Conservation (phyloP, 2,113 vertebrate species). For the Protobothrops flavoviridis region DNA sequence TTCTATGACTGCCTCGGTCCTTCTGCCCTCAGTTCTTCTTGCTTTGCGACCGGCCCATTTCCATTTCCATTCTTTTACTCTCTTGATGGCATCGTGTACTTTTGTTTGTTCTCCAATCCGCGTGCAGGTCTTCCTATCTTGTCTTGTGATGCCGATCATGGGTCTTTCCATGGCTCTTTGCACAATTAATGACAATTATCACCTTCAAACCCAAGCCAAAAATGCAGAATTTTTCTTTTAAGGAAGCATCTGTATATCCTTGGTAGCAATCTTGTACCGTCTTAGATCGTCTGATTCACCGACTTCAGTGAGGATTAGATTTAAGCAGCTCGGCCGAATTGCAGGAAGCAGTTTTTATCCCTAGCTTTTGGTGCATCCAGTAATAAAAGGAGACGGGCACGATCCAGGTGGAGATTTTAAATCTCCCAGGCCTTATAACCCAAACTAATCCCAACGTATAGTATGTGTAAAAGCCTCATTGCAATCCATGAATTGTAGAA, state of each 20-base stretch:
- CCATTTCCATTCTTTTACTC: no score
- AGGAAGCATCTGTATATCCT: background rate
- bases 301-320: background rate
- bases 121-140: no score
- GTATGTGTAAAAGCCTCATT: background rate
- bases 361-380: background rate
- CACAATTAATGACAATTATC: no score
- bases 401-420: background rate
- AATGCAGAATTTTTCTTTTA: background rate
- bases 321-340: background rate
- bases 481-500: slow-evolving; percentile 2
- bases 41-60: no score
- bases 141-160: no score
- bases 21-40: no score
- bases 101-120: no score
- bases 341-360: background rate
- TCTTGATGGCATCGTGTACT: no score
- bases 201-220: background rate
- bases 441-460: background rate
- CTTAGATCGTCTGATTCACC: background rate
- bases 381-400: background rate
- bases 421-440: background rate
- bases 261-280: background rate
- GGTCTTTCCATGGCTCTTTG: no score
- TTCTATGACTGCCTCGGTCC: no score